Percentiles rank a stretch among this genome's conserved stretches.
Conservation (phyloP, 2,888 invertebrate genomes). For the Platynereis dumerilii region DNA sequence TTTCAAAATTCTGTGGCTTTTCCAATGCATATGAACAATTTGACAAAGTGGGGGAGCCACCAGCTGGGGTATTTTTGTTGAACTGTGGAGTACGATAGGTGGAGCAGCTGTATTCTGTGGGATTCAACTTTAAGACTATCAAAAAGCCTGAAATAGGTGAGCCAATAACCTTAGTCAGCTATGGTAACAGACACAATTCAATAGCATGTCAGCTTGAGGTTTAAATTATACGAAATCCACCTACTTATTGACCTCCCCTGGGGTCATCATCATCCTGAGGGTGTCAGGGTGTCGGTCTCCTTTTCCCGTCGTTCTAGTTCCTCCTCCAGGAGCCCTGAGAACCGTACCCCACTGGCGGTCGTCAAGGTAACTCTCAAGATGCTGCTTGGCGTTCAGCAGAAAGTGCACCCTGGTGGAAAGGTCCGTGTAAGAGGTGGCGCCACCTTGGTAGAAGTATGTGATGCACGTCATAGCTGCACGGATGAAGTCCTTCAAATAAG, state of each 20-base stretch:
- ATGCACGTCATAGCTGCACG: slow-evolving; percentile 64
- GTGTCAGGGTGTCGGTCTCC: slow-evolving; percentile 5
- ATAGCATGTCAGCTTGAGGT: too few species aligned
- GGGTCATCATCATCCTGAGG: slow-evolving; percentile 40
- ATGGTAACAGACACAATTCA: too few species aligned
- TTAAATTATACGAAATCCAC: too few species aligned
- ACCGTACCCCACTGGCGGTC: slow-evolving; percentile 45
- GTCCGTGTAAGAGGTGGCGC: slow-evolving; percentile 57
- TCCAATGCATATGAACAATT: too few species aligned
- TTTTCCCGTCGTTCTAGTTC: not conserved
- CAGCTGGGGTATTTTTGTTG: too few species aligned
- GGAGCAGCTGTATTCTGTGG: too few species aligned
- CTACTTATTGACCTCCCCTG: slow-evolving; percentile 56
- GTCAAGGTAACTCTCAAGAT: slow-evolving; percentile 59
- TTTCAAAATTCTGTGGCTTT: too few species aligned
- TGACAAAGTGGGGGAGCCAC: too few species aligned
- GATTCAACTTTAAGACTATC: too few species aligned
- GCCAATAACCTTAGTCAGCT: too few species aligned
- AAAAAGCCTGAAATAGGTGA: too few species aligned
- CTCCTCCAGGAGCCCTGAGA: not conserved
- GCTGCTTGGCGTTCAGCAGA: slow-evolving; percentile 56
- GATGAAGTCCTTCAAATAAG: slow-evolving; percentile 57
- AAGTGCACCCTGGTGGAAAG: slow-evolving; percentile 49
- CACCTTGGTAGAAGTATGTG: slow-evolving; percentile 56
- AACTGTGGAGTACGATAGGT: too few species aligned